Conservation (phyloP, 2,888 invertebrate genomes). For the Neria commutata region DNA sequence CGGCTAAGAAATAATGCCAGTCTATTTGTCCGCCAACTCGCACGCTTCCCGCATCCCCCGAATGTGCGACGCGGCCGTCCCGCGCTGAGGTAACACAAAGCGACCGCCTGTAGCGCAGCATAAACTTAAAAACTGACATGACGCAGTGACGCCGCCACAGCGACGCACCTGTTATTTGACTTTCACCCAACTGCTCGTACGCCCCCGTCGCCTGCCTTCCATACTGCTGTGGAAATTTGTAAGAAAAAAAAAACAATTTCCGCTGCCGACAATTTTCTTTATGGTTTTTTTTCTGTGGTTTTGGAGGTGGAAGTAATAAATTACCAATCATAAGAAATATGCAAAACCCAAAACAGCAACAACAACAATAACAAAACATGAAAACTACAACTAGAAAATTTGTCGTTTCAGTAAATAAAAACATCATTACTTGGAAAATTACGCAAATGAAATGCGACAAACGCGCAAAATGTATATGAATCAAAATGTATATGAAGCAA, state of each 20-base stretch:
- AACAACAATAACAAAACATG: too few species aligned
- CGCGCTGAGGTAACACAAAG: too few species aligned
- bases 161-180: conserved; percentile 17
- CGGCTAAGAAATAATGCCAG: too few species aligned
- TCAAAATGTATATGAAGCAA: too few species aligned
- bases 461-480: too few species aligned
- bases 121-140: background rate
- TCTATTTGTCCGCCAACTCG: too few species aligned
- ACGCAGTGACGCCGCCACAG: conserved; percentile 3
- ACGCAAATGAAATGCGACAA: background rate
- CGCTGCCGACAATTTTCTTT: too few species aligned
- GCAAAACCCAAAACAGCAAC: too few species aligned
- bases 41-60: too few species aligned
- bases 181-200: background rate
- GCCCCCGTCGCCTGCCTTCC: background rate
- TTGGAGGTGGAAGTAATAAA: background rate
- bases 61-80: too few species aligned
- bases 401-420: background rate
- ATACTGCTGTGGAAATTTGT: background rate
- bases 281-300: background rate
- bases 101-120: too few species aligned
- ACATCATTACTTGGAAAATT: background rate
- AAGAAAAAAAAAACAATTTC: background rate
- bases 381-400: too few species aligned
- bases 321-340: background rate